These are phyloP conservation scores for Peribatodes rhomboidaria DNA, from an alignment of 2,888 invertebrate genomes.

Conservation along the genomic window DNA sequence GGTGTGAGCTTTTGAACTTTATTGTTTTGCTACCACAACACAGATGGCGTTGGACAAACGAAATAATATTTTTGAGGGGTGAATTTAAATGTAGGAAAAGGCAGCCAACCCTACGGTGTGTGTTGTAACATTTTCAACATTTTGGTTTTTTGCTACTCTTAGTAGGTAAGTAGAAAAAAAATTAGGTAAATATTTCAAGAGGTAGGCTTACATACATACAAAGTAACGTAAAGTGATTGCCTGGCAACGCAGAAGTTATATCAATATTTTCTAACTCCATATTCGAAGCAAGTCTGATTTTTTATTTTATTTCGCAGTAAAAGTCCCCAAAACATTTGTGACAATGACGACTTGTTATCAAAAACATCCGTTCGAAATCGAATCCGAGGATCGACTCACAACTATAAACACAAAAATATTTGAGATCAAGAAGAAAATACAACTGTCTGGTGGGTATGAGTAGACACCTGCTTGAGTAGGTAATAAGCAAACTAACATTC, in stretches of 20 bases:
- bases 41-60: conserved; percentile 73
- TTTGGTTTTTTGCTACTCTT: not conserved
- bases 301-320: conserved; percentile 1
- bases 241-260: conserved; percentile 24
- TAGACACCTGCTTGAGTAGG: not conserved
- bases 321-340: conserved; percentile 29
- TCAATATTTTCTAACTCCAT: conserved; percentile 12
- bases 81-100: conserved; percentile 42
- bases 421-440: conserved; percentile 95
- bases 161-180: not conserved
- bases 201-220: not conserved
- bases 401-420: conserved; percentile 92
- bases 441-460: conserved; percentile 89
- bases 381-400: conserved; percentile 84
- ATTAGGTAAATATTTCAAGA: not conserved
- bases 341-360: conserved; percentile 76
- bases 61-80: conserved; percentile 54
- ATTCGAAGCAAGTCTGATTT: not conserved
- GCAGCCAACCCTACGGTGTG: not conserved
- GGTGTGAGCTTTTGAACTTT: conserved; percentile 74
- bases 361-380: conserved; percentile 83
- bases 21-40: conserved; percentile 59
- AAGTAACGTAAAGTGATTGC: conserved; percentile 2
- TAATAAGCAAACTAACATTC: not conserved
- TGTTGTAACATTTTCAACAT: not conserved